phyloP scores from a whole-genome alignment of 92 coral and sea anemone genomes.

The Bergia sp. region DNA sequence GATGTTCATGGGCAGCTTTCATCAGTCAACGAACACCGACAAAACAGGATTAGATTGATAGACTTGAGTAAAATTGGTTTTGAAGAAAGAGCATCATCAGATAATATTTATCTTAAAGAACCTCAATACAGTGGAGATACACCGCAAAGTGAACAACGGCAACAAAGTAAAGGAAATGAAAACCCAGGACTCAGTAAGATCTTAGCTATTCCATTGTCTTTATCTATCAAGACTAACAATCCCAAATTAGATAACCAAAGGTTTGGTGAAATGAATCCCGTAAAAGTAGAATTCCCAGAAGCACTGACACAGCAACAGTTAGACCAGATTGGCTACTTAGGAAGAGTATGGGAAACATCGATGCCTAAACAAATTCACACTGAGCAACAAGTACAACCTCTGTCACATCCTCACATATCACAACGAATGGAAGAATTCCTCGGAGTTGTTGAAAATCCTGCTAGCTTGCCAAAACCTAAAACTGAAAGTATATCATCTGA shows the following conservation, averaged over 20 bases:
- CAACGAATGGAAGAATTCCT: background rate
- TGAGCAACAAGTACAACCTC: background rate
- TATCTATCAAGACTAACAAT: background rate
- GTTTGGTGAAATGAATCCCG: background rate
- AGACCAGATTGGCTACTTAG: slow-evolving; percentile 8
- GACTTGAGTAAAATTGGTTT: background rate
- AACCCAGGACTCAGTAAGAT: background rate
- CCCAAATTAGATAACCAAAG: background rate
- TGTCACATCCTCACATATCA: background rate
- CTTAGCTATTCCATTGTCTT: slow-evolving; percentile 5
- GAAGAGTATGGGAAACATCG: background rate
- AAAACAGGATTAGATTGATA: background rate
- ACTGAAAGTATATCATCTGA: too few relatives aligned
- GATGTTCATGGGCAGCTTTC: background rate
- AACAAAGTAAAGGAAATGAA: background rate
- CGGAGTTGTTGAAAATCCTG: background rate
- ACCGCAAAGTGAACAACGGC: background rate
- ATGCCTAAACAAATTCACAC: background rate
- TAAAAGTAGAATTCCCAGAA: background rate
- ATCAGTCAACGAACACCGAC: background rate
- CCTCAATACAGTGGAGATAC: too few relatives aligned
- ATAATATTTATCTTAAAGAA: background rate
- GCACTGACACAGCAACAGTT: background rate
- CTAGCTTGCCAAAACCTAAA: background rate
- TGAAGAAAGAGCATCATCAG: background rate